phyloP scores from a whole-genome alignment of 2,113 vertebrate genomes.

The Dasyprocta punctata region DNA sequence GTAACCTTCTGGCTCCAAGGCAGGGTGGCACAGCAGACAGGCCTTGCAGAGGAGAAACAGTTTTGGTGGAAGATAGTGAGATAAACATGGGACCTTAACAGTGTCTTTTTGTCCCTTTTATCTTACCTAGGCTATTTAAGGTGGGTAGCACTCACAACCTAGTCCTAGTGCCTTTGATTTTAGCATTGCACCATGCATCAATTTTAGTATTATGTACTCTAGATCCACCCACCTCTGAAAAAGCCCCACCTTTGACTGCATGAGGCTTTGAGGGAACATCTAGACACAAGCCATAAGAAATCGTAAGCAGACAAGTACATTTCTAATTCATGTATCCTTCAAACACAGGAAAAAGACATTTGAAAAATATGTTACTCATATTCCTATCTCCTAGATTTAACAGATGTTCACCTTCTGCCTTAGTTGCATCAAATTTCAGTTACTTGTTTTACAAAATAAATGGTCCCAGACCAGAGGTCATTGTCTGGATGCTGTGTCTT shows the following conservation, averaged over 20 bases:
- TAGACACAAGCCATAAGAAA: neutral
- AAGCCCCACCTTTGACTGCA: neutral
- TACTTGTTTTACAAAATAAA: neutral
- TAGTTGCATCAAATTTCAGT: conserved; percentile 24
- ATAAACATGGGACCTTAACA: neutral
- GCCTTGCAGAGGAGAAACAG: neutral
- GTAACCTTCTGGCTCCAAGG: neutral
- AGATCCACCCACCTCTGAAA: neutral
- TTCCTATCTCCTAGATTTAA: neutral
- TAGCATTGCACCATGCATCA: neutral
- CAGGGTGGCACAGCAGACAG: neutral
- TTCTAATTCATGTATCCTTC: neutral
- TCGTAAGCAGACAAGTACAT: neutral
- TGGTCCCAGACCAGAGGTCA: neutral
- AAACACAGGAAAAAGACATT: neutral
- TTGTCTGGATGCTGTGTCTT: neutral
- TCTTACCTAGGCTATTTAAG: neutral
- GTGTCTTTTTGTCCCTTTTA: neutral
- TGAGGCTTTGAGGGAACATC: neutral
- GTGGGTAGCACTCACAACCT: neutral
- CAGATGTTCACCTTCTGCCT: neutral
- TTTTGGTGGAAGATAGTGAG: neutral
- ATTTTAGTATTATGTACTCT: neutral
- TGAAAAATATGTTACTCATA: neutral
- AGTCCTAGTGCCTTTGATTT: neutral